Evolutionary conservation across 2,888 invertebrate genomes (phyloP), one percentile per base, ranked within the genome.

Genomic region (Nomada lathburiana): DNA sequence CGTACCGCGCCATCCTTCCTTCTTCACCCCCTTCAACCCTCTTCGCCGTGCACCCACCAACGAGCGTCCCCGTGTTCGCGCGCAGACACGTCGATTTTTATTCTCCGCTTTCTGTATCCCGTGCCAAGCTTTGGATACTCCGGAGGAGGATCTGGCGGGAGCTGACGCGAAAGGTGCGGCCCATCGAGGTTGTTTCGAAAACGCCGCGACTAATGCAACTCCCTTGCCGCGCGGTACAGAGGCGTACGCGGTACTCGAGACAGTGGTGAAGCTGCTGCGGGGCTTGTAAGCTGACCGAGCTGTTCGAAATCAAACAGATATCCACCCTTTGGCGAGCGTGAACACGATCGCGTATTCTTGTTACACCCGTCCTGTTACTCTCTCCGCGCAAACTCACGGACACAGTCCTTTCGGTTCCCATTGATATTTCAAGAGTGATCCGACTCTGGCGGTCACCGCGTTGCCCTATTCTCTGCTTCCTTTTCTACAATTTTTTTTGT

Each of bases 41-140:
- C 71, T 77, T 68, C 63, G 16, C 36, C 44, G 72, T 26, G 29
- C 62, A 60, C 57, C 65, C 76, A 50, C 44, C 76, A 26, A 23
- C 62, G 53, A 29, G 36, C 29, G 55, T 60, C 18, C 29, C 50
- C 47, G 57, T 23, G 65, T 55, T 72, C 76, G n/a, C 71, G 69
- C 18, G 62, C 83, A 84, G 82, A 83, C 82, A 82, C 85, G 88
- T 85, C 80, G 79, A 88, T 86, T 88, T 88, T 88, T 88, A 88
- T 88, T 86, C 82, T n/a, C 82, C 74, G 72, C 80, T 81, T 80
- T 82, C 81, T 64, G 79, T 82, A 88, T 86, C 82, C 64, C 79
- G 72, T 82, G 80, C 79, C 65, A 73, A 83, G 76, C 76, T 76
- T 75, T 75, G 78, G 64, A 59, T 80, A 78, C 76, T 82, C 69